Base-by-base conservation (phyloP, 37 sponge, comb jelly and placozoan genomes). In the Cliona cf. orientalis region DNA sequence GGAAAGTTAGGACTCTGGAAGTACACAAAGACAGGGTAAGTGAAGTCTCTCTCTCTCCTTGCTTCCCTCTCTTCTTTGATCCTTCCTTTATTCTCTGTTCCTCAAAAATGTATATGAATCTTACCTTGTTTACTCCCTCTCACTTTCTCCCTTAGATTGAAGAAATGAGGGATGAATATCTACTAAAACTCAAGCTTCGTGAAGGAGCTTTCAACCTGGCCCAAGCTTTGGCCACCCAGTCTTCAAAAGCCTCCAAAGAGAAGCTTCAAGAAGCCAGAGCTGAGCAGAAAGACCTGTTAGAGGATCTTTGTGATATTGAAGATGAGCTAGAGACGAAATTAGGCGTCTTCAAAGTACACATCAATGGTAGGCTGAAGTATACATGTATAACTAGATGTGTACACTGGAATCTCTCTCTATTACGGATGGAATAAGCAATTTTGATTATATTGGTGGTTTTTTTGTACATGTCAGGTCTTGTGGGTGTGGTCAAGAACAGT, bases 311-410 rank as follows among this genome's bases (percentile, higher is more conserved):
- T 82, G 91, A 91, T 37, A 81, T 91, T 35, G 91, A 91, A 46
- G 91, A 91, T 71, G 91, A 91, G 37, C 74, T 86, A 55, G 91
- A 91, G 56, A 91, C 91, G 26, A 91, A 91, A 57, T 60, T 91
- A 33, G 91, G 91, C 33, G 83, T 86, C 31, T 91, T 91, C 60
- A 69, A 67, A n/a, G 91, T 91, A n/a, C 72, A 77, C 45, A 77
- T 91, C 22, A 86, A 71, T 64, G 87, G 91, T 86, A 58, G 78
- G 87, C 58, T 45, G 0, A 39, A 22, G 60, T 9, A 23, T 23
- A 25, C 7, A 7, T 63, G 65, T 25, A 7, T 11, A 28, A 28
- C 7, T 11, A 28, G 9, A n/a, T n/a, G n/a, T n/a, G n/a, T n/a
- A n/a, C n/a, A n/a, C n/a, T n/a, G n/a, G n/a, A n/a, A n/a, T n/a